Base-by-base conservation (phyloP, 2,113 vertebrate species). In the Gobius niger region DNA sequence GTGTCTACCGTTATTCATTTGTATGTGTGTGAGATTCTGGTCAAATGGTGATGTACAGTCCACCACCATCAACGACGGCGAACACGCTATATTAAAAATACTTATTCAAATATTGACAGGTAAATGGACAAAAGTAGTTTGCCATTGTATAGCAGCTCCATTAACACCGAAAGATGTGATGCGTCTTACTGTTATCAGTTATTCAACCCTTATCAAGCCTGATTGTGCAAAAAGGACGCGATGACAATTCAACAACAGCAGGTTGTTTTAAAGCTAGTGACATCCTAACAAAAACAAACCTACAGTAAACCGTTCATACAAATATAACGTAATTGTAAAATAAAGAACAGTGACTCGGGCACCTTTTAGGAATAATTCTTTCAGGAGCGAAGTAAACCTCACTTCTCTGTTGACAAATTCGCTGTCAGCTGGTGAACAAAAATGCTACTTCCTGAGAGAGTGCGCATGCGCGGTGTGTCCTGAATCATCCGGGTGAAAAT, bases 361-460 rank as follows among this genome's bases (percentile, higher is more conserved):
- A 92, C 91, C 91, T 82, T 40, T 76, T 6, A 34, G 1, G 56
- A 0, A 4, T 7, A 44, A 34, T 65, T 13, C 62, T 69, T 47
- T 67, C 61, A 59, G 70, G 52, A 6, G 53, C 67, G 61, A 51
- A 14, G 76, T 42, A 59, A 67, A 60, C 44, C 51, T 70, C 75
- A 34, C 52, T 82, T 75, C 51, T 76, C 83, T 91, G 91, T 92
- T 89, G 91, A 89, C 88, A 84, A 72, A 78, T 64, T 62, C 77
- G 87, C 87, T 73, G 77, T 91, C 90, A 91, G 90, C 91, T 91
- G 92, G 67, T 84, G 16, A 57, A 54, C 42, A 54, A 78, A 51
- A 71, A 84, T 14, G 64, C 67, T 81, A 62, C 91, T 93, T 93
- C 92, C 92, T 83, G 90, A 70, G 81, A 44, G 34, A 0, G 1